A percentile compares a stretch with the other conserved stretches of the same genome.
phyloP scores from a whole-genome alignment of 2,113 vertebrate species.

The Pardalotus punctatus region DNA sequence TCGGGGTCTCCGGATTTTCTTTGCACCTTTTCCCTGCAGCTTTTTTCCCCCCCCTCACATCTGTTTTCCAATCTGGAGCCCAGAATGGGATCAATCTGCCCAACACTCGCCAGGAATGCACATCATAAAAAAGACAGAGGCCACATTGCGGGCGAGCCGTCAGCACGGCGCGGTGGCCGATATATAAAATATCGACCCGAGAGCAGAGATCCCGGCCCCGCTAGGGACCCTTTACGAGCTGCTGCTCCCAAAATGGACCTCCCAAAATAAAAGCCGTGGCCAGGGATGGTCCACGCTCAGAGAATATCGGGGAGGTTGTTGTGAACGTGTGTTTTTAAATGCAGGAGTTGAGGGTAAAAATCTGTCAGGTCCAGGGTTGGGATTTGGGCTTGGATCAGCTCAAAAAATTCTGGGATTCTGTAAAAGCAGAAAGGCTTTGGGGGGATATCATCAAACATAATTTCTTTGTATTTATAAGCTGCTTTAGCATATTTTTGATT shows the following conservation, averaged over 20 bases:
- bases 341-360: not conserved
- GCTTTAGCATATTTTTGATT: not conserved
- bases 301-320: not conserved
- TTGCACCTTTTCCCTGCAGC: not conserved
- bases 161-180: not conserved
- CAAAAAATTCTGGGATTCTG: not conserved
- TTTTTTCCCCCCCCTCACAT: not conserved
- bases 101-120: slow-evolving; percentile 65
- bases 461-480: not conserved
- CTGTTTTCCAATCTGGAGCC: slow-evolving; percentile 48
- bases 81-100: slow-evolving; percentile 59
- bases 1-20: not conserved
- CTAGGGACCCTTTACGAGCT: slow-evolving; percentile 5
- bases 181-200: not conserved
- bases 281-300: not conserved
- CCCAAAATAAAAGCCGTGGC: not conserved
- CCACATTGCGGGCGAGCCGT: slow-evolving; percentile 59
- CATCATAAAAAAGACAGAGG: slow-evolving; percentile 58
- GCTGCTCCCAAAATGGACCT: not conserved
- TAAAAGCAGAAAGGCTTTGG: not conserved
- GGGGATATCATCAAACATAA: not conserved
- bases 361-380: not conserved
- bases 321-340: not conserved
- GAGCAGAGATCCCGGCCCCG: not conserved
- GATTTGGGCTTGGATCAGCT: not conserved